phyloP scores from a whole-genome alignment of 1,140 invertebrate species.

The Drosophila ercepeae region DNA sequence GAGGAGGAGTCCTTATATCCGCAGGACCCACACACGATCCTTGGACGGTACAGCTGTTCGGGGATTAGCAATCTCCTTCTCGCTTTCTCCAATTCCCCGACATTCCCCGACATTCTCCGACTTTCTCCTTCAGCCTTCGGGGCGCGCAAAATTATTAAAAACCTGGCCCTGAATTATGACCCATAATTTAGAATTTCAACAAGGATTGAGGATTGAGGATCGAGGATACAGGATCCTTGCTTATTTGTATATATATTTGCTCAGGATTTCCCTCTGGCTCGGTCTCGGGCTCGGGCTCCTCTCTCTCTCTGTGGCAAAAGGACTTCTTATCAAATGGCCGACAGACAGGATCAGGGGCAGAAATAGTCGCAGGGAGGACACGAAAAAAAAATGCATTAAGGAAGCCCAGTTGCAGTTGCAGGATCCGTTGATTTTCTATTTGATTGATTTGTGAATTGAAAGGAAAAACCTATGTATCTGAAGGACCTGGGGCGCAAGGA shows the following conservation, averaged over 20 bases:
- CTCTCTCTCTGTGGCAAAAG: background rate
- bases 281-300: no score
- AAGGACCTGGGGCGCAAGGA: conserved; percentile 1
- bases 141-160: conserved; percentile 43
- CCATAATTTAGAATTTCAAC: conserved; percentile 59
- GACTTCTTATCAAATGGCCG: background rate
- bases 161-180: conserved; percentile 56
- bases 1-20: background rate
- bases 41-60: conserved; percentile 57
- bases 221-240: background rate
- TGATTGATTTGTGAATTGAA: conserved; percentile 50
- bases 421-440: conserved; percentile 7
- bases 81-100: background rate
- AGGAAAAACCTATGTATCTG: conserved; percentile 9
- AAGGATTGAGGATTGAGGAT: background rate
- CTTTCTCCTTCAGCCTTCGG: background rate
- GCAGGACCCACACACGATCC: conserved; percentile 35
- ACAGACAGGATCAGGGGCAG: background rate
- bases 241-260: conserved; percentile 29
- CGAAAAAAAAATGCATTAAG: background rate
- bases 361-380: background rate
- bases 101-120: no score
- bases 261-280: conserved; percentile 13
- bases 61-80: conserved; percentile 22
- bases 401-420: conserved; percentile 5